A percentile compares a stretch with the other conserved stretches of the same genome.
Evolutionary conservation across 2,797 vertebrate species (phyloP).

Genomic region (Enteromius treurensis): DNA sequence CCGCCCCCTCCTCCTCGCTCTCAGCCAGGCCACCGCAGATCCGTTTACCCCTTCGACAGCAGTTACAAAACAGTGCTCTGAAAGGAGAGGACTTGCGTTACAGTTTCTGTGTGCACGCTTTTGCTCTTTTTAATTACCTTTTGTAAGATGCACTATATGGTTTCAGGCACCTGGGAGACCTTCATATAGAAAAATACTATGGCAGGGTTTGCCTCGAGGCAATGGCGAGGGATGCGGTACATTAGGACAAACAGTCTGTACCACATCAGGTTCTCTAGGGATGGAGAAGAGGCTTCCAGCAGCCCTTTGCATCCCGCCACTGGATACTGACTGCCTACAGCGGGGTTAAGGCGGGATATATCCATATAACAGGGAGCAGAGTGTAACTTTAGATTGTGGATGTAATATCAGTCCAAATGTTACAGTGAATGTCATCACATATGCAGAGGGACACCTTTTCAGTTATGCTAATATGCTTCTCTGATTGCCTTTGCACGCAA

Average conservation of each 20-base stretch:
- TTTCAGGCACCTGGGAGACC: constrained; percentile 58
- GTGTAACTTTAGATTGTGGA: constrained; percentile 52
- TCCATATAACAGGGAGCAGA: constrained; percentile 22
- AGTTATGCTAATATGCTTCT: constrained; percentile 29
- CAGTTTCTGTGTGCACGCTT: constrained; percentile 51
- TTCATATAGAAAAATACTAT: constrained; percentile 45
- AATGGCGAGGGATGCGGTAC: constrained; percentile 32
- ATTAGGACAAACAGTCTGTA: constrained; percentile 29
- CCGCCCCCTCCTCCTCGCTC: constrained; percentile 23
- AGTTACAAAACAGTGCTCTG: constrained; percentile 65
- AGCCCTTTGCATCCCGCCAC: constrained; percentile 29
- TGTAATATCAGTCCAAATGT: constrained; percentile 59
- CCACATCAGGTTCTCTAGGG: constrained; percentile 43
- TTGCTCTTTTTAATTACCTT: constrained; percentile 59
- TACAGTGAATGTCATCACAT: constrained; percentile 43
- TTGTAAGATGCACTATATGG: constrained; percentile 51
- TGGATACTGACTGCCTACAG: constrained; percentile 37
- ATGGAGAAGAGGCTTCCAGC: constrained; percentile 34
- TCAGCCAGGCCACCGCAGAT: constrained; percentile 63
- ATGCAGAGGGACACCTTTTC: constrained; percentile 29
- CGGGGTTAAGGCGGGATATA: background rate
- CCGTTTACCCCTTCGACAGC: constrained; percentile 62
- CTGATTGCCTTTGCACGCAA: constrained; percentile 47
- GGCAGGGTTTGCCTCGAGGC: constrained; percentile 36
- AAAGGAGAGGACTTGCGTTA: constrained; percentile 67